These are phyloP conservation scores for Xanthorhoe designata DNA, from an alignment of 2,888 invertebrate species.

Conservation along the genomic window DNA sequence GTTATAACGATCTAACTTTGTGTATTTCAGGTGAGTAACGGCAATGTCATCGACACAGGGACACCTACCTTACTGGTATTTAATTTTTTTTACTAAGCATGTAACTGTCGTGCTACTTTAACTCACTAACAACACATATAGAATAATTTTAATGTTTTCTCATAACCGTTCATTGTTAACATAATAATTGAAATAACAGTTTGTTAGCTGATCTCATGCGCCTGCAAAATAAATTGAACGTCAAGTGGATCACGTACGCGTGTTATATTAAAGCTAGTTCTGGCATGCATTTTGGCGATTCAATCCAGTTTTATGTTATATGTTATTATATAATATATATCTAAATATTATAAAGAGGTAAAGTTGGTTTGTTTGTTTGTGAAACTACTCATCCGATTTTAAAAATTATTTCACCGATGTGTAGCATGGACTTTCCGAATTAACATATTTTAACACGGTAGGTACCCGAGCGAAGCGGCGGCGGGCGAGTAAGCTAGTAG, in stretches of 20 bases:
- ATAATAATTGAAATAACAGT: slow-evolving; percentile 42
- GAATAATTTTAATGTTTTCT: slow-evolving; percentile 22
- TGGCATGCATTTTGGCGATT: slow-evolving; percentile 31
- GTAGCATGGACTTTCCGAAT: too few relatives aligned
- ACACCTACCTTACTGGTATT: slow-evolving; percentile 83
- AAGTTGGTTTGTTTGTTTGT: too few relatives aligned
- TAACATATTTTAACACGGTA: too few relatives aligned
- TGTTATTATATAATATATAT: too few relatives aligned
- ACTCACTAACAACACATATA: slow-evolving; percentile 34
- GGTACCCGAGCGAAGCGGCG: too few relatives aligned
- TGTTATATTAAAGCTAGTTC: slow-evolving; percentile 18
- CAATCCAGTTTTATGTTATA: slow-evolving; percentile 8
- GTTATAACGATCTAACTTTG: slow-evolving; percentile 36
- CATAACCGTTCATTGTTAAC: slow-evolving; percentile 37
- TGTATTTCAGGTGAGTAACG: slow-evolving; percentile 83
- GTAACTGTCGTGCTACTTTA: slow-evolving; percentile 44
- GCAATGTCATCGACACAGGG: slow-evolving; percentile 85
- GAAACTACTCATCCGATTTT: too few relatives aligned
- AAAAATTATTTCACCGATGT: too few relatives aligned
- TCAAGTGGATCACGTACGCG: slow-evolving; percentile 31
- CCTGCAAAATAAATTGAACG: slow-evolving; percentile 42
- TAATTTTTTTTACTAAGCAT: slow-evolving; percentile 70
- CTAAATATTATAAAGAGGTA: too few relatives aligned
- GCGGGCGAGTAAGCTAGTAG: too few relatives aligned
- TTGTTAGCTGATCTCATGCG: slow-evolving; percentile 43